Evolutionary conservation across 2,113 vertebrate genomes (phyloP), one percentile per base, ranked within the genome.

Genomic region (Thalassarche chlororhynchos): DNA sequence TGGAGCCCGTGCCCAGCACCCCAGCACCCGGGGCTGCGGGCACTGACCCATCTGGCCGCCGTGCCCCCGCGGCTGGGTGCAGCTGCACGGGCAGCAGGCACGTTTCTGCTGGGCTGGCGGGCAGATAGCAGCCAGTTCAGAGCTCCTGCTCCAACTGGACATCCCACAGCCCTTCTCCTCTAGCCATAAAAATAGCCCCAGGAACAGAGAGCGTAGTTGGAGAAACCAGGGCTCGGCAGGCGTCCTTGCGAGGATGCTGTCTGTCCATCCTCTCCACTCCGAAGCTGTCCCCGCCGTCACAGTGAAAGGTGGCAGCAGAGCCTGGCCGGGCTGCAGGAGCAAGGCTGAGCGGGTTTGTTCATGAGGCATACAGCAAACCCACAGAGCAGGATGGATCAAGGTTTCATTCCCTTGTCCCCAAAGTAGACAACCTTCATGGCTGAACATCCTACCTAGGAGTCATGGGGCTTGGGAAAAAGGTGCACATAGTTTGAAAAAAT

Each of bases 361-460:
- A 3, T 5, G 34, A 84, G 38, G 42, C 29, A 3, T 8, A 12
- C 0, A 13, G 23, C 46, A 61, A 77, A 51, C 6, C 38, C 44
- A 17, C 11, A 3, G 60, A 4, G 24, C 32, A 38, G 38, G 20
- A 8, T 4, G 14, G 31, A 5, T 17, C 1, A 1, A 64, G 44
- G 11, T 66, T 57, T 62, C 16, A 4, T 32, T 28, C 58, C 34
- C 31, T 68, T 46, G 20, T 38, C 60, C 61, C 34, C 61, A 29
- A 5, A 18, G 14, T 26, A 46, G 18, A 46, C 52, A 32, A 36
- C 12, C 38, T 46, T 46, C 14, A 1, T 12, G 40, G 44, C 3
- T 44, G 57, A 84, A n/a, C 42, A 36, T 49, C 51, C 38, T 34
- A 3, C 26, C 55, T 12, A 34, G 29, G 61, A 69, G 55, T 34